Conservation (phyloP, 2,797 vertebrate species). For the Lagorchestes hirsutus region DNA sequence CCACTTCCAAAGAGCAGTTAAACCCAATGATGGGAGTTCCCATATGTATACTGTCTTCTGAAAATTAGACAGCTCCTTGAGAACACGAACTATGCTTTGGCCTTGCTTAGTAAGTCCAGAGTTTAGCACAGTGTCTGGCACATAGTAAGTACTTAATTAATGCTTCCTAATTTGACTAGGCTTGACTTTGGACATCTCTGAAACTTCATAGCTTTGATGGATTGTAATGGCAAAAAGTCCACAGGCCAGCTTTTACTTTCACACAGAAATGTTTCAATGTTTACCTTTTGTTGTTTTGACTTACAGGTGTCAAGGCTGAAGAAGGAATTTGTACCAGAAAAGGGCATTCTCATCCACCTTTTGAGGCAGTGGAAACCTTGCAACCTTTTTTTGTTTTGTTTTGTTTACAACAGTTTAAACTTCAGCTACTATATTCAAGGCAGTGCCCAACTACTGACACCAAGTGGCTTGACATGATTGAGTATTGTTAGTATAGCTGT, state of each 20-base stretch:
- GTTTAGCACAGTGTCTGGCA: not conserved
- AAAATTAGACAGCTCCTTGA: not conserved
- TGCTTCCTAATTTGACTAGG: not conserved
- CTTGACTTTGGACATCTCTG: not conserved
- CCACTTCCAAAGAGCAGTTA: not conserved
- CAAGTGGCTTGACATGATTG: slow-evolving; percentile 33
- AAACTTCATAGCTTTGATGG: not conserved
- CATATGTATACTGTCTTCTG: not conserved
- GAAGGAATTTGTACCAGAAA: slow-evolving; percentile 36
- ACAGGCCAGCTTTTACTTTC: not conserved
- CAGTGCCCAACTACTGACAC: slow-evolving; percentile 42
- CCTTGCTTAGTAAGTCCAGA: not conserved
- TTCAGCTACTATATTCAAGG: slow-evolving; percentile 69
- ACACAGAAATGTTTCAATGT: not conserved
- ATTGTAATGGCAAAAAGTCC: not conserved
- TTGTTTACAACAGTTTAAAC: slow-evolving; percentile 72
- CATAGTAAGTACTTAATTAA: not conserved
- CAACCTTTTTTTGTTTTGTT: slow-evolving; percentile 47
- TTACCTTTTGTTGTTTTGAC: not conserved
- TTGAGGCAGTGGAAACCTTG: slow-evolving; percentile 59
- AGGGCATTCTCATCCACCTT: slow-evolving; percentile 29
- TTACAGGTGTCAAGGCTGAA: slow-evolving; percentile 52
- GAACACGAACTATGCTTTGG: not conserved
- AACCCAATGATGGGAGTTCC: not conserved
- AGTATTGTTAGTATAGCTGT: slow-evolving; percentile 62